Base-by-base conservation (phyloP, 2,113 vertebrate genomes). In the Hystrix cristata region DNA sequence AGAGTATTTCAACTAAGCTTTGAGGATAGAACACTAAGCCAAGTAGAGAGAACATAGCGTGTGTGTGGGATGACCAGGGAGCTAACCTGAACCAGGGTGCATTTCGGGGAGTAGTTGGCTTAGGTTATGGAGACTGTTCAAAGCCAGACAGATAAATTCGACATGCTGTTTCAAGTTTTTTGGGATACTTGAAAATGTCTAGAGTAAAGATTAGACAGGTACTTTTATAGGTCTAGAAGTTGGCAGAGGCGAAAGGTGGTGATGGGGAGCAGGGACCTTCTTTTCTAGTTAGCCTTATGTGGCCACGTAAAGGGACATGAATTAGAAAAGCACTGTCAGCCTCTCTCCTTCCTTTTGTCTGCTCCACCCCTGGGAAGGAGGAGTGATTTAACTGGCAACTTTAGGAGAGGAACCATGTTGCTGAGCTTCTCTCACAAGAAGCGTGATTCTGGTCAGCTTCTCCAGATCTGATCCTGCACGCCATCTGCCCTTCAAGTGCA, bases 191-290 rank as follows among this genome's bases (percentile, higher is more conserved):
- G 69, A 51, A 87, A 88, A 57, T 84, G 59, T 88, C 69, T 53
- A 76, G 34, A 84, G n/a, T 87, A 46, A 69, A 62, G 57, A 90
- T 80, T 57, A 65, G 86, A 92, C 81, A 19, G 67, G 27, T 55
- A n/a, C 69, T 92, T 93, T 4, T 90, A 78, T 74, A 92, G 59
- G 60, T 71, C 59, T 82, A 27, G 46, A 91, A 91, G n/a, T 85
- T 43, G 43, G 4, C 59, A 74, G 21, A 19, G 38, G 48, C 27
- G 19, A 60, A 13, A 16, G 14, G 51, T 60, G 11, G 34, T 62
- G 14, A 3, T 55, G n/a, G 71, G 29, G 60, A 57, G 25, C 38
- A 60, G 31, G 84, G 76, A 90, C 53, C 60, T 53, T 69, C 64
- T 64, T 71, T 71, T 76, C 64, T 71, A 6, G 18, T 23, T 23